phyloP scores from a whole-genome alignment of 2,888 invertebrate genomes.

The Plagodis dolabraria region DNA sequence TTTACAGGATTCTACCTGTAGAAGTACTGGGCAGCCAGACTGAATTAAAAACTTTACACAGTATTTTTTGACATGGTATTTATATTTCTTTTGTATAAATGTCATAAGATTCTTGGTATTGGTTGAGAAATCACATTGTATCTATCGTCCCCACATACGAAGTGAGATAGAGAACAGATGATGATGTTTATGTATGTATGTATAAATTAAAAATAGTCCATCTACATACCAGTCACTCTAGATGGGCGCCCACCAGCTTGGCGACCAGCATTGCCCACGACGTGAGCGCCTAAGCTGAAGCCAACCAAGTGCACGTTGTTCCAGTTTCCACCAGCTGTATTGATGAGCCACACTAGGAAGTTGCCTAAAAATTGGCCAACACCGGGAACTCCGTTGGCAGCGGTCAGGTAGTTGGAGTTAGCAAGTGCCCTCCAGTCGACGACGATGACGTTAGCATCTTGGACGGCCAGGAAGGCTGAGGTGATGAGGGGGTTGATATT shows the following conservation, averaged over 20 bases:
- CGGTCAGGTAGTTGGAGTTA: constrained; percentile 47
- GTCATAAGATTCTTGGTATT: no score
- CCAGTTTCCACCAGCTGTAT: constrained; percentile 63
- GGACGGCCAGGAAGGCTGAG: constrained; percentile 57
- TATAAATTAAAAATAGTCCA: no score
- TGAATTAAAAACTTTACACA: no score
- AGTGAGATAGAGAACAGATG: no score
- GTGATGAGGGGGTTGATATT: constrained; percentile 54
- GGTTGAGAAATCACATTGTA: no score
- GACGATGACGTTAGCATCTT: constrained; percentile 63
- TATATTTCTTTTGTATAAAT: no score
- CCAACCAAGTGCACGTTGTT: constrained; percentile 69
- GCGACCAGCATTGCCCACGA: constrained; percentile 68
- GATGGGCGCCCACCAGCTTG: constrained; percentile 46
- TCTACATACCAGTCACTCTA: constrained; percentile 61
- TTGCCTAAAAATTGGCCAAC: constrained; percentile 62
- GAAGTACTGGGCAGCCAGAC: no score
- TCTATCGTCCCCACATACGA: no score
- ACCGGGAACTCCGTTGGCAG: constrained; percentile 52
- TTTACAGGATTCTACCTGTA: no score
- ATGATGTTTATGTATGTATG: no score
- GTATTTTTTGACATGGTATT: no score
- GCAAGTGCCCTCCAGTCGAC: constrained; percentile 63
- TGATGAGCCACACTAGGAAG: constrained; percentile 64
- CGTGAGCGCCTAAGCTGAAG: constrained; percentile 73